A percentile compares a stretch with the other conserved stretches of the same genome.
phyloP scores from a whole-genome alignment of 1,140 invertebrate genomes.

The Aricia agestis region DNA sequence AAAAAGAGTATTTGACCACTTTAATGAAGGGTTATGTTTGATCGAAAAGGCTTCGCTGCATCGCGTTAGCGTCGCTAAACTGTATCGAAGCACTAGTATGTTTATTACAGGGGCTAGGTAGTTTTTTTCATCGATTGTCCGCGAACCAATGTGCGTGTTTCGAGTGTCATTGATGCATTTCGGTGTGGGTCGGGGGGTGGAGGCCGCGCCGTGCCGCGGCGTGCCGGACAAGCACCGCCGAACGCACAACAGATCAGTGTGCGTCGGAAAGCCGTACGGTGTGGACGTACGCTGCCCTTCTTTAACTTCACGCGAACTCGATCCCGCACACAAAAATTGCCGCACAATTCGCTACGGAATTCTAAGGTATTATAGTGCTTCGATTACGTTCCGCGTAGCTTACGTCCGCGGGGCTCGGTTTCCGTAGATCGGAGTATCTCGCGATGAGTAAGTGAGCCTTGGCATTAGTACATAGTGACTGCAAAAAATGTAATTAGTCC shows the following conservation, averaged over 20 bases:
- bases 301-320: slow-evolving; percentile 61
- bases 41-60: not conserved
- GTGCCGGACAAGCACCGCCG: slow-evolving; percentile 55
- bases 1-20: not conserved
- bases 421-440: slow-evolving; percentile 53
- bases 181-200: slow-evolving; percentile 62
- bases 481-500: slow-evolving; percentile 68
- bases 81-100: slow-evolving; percentile 26
- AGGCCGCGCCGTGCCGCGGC: slow-evolving; percentile 31
- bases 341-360: slow-evolving; percentile 47
- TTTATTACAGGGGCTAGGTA: slow-evolving; percentile 32
- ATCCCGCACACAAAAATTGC: slow-evolving; percentile 44
- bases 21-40: not conserved
- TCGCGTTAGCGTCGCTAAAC: not conserved
- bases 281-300: slow-evolving; percentile 46
- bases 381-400: slow-evolving; percentile 34
- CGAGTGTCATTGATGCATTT: slow-evolving; percentile 73
- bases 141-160: slow-evolving; percentile 65
- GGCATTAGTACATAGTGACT: slow-evolving; percentile 63
- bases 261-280: slow-evolving; percentile 42
- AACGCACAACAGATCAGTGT: slow-evolving; percentile 58
- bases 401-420: not conserved
- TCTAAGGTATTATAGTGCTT: slow-evolving; percentile 58
- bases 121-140: slow-evolving; percentile 66
- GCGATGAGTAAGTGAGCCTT: slow-evolving; percentile 69